Percentiles rank a stretch among this genome's conserved stretches.
Evolutionary conservation across 2,888 invertebrate species (phyloP).

Genomic region (Lasioglossum malachurum): DNA sequence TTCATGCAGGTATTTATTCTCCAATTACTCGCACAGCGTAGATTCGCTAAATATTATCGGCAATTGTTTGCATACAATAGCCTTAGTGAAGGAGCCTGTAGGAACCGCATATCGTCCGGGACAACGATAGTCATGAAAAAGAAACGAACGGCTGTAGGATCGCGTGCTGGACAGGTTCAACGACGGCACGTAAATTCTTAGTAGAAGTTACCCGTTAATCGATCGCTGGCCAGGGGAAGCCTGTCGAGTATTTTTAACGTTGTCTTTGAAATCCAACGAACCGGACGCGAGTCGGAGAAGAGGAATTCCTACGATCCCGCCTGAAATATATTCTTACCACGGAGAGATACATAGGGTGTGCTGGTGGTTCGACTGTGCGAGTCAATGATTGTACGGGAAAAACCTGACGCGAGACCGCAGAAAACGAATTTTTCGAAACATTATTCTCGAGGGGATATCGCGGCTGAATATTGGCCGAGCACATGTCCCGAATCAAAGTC

Average conservation of each 20-base stretch:
- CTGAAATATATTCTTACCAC: conserved; percentile 28
- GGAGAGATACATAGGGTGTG: not conserved
- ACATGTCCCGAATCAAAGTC: not conserved
- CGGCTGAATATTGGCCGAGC: not conserved
- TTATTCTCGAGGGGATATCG: not conserved
- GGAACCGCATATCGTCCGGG: not conserved
- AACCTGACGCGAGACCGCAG: not conserved
- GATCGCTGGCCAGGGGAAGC: conserved; percentile 43
- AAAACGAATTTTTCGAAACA: not conserved
- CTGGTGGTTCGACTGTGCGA: not conserved
- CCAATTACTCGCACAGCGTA: not conserved
- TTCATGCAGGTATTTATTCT: not conserved
- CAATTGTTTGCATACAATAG: not conserved
- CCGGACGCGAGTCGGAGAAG: not conserved
- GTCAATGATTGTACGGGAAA: not conserved
- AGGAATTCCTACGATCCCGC: conserved; percentile 26
- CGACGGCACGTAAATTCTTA: conserved; percentile 46
- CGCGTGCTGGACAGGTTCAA: conserved; percentile 48
- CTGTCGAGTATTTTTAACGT: conserved; percentile 51
- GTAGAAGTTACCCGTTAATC: conserved; percentile 47
- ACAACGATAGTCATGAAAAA: conserved; percentile 48
- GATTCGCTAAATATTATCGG: not conserved
- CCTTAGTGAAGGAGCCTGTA: not conserved
- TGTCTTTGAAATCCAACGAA: conserved; percentile 47
- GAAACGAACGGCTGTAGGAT: conserved; percentile 19